Evolutionary conservation across 2,888 invertebrate genomes (phyloP).

Genomic region (Tromatobia lineatoria): DNA sequence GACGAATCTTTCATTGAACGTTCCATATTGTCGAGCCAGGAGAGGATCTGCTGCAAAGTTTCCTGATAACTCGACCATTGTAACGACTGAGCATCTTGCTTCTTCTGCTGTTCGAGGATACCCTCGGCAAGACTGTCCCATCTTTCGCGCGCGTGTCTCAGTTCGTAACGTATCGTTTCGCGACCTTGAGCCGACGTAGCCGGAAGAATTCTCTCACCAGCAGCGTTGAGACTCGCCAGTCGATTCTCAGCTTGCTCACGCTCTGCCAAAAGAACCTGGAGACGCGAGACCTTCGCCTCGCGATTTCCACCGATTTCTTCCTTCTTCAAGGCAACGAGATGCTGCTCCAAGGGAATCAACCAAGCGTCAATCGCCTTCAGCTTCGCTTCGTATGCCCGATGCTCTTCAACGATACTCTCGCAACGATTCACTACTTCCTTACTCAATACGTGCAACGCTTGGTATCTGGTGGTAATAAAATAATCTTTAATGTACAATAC

Average conservation of each 20-base stretch:
- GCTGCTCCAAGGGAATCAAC: constrained; percentile 92
- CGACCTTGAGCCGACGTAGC: constrained; percentile 97
- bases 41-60: constrained; percentile 92
- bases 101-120: constrained; percentile 93
- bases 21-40: constrained; percentile 96
- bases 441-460: constrained; percentile 92
- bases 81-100: constrained; percentile 93
- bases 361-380: constrained; percentile 91
- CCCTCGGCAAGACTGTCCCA: constrained; percentile 96
- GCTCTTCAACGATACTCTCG: constrained; percentile 94
- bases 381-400: constrained; percentile 92
- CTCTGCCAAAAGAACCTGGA: constrained; percentile 92
- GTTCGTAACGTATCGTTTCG: constrained; percentile 94
- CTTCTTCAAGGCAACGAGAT: constrained; percentile 89
- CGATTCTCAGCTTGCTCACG: constrained; percentile 94
- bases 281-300: constrained; percentile 89
- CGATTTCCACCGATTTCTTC: constrained; percentile 87
- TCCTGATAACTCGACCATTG: constrained; percentile 96
- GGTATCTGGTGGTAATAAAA: constrained; percentile 87
- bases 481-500: background rate
- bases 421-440: constrained; percentile 95
- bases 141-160: constrained; percentile 92
- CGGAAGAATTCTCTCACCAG: constrained; percentile 96
- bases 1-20: constrained; percentile 91
- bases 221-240: constrained; percentile 90